Percentiles rank a stretch among this genome's conserved stretches.
Evolutionary conservation across 2,888 invertebrate genomes (phyloP).

Genomic region (Sphaerophoria rueppellii): DNA sequence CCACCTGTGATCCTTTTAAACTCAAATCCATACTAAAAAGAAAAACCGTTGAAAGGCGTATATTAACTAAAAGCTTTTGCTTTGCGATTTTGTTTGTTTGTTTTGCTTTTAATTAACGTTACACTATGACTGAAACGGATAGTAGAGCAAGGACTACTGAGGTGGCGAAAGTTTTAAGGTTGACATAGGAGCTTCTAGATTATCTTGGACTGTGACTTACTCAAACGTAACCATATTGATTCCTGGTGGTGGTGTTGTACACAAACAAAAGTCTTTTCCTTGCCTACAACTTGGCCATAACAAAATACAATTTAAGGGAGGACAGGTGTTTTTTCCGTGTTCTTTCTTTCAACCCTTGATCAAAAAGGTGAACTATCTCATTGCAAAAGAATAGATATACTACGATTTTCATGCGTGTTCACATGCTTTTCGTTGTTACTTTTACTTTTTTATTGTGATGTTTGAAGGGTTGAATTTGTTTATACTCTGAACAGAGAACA

Average conservation of each 20-base stretch:
- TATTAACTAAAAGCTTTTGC: conserved; percentile 40
- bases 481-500: conserved; percentile 9
- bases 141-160: conserved; percentile 56
- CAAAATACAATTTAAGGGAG: conserved; percentile 37
- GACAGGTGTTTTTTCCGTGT: conserved; percentile 61
- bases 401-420: conserved; percentile 30
- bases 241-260: conserved; percentile 17
- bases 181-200: conserved; percentile 18
- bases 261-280: conserved; percentile 44
- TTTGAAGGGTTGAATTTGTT: conserved; percentile 21
- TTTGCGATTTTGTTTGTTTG: conserved; percentile 46
- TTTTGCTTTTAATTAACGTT: conserved; percentile 33
- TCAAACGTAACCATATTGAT: conserved; percentile 55
- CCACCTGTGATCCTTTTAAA: conserved; percentile 81
- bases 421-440: not conserved
- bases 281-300: conserved; percentile 57
- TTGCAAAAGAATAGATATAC: not conserved
- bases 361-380: conserved; percentile 20
- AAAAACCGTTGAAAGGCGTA: conserved; percentile 5
- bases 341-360: conserved; percentile 12
- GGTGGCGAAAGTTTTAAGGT: conserved; percentile 24
- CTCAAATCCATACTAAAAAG: conserved; percentile 81
- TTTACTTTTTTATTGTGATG: not conserved
- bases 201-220: conserved; percentile 40
- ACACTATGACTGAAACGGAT: conserved; percentile 37